Base-by-base conservation (phyloP, 2,113 vertebrate genomes). In the Cyanoderma ruficeps region DNA sequence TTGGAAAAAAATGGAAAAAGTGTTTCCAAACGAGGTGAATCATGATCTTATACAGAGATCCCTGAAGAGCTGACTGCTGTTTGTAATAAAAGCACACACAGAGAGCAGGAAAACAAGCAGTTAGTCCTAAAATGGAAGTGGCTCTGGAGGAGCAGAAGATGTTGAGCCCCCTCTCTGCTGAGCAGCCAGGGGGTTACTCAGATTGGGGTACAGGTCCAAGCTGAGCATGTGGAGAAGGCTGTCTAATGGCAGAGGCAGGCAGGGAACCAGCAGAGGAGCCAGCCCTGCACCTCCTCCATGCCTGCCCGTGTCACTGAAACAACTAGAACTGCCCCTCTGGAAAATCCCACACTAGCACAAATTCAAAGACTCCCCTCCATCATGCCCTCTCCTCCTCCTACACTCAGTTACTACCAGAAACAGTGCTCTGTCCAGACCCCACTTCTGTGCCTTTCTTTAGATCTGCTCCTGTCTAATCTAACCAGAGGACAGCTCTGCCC, bases 1-100 rank as follows among this genome's bases (percentile, higher is more conserved):
- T 56, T 72, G 86, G 86, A n/a, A 90, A 89, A 95, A 92, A 83
- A 53, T 2, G 49, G 94, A 86, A 90, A 83, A 94, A 92, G 70
- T 24, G 28, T 90, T 95, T 96, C 96, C 93, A 96, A 96, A 81
- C 0, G 90, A 96, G 90, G 88, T 97, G 96, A 96, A 94, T 97
- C 97, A 97, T 69, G 68, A 95, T 85, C 86, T 89, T 90, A 24
- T 64, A 86, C 90, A 93, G 83, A 93, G 93, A 87, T 97, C 94
- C 96, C 96, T 41, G 53, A 96, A 96, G 96, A 97, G 89, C 78
- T 20, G 56, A 87, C 74, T 83, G 94, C 96, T 96, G 96, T 94
- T 97, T 93, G 82, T 80, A 95, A 97, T 96, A 94, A 96, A 90
- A 91, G 76, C 93, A 60, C 76, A 88, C 83, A 75, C 0, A 0